phyloP scores from a whole-genome alignment of 2,888 invertebrate species.

The Oscheius sp. region DNA sequence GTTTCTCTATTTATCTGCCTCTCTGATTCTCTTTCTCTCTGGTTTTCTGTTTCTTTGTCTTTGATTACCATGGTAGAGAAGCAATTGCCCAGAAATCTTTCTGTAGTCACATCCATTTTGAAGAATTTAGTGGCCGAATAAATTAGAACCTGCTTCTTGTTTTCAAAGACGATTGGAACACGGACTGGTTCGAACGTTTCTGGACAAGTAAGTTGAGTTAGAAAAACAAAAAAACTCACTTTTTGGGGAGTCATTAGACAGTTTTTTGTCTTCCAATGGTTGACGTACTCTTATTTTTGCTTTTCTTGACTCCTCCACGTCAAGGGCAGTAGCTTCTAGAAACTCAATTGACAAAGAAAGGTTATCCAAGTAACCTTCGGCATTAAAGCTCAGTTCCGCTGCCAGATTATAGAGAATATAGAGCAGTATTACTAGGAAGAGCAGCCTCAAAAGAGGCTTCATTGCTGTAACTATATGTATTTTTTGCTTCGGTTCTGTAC shows the following conservation, averaged over 20 bases:
- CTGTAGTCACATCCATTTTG: conserved; percentile 49
- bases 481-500: no score
- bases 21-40: no score
- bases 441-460: conserved; percentile 19
- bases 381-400: background rate
- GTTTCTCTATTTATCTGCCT: no score
- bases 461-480: background rate
- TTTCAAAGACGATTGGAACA: conserved; percentile 23
- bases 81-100: conserved; percentile 50
- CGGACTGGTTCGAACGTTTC: conserved; percentile 14
- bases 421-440: background rate
- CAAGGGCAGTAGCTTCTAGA: background rate
- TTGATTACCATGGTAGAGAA: conserved; percentile 42
- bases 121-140: conserved; percentile 59
- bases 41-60: no score
- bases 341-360: background rate
- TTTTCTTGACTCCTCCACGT: background rate
- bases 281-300: background rate
- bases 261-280: background rate
- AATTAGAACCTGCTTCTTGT: conserved; percentile 43
- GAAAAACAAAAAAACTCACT: no score
- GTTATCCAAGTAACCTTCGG: background rate
- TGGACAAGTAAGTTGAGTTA: background rate
- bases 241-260: no score
- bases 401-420: conserved; percentile 1